These are phyloP conservation scores for Steatornis caripensis DNA, from an alignment of 2,113 vertebrate genomes.

Conservation along the genomic window DNA sequence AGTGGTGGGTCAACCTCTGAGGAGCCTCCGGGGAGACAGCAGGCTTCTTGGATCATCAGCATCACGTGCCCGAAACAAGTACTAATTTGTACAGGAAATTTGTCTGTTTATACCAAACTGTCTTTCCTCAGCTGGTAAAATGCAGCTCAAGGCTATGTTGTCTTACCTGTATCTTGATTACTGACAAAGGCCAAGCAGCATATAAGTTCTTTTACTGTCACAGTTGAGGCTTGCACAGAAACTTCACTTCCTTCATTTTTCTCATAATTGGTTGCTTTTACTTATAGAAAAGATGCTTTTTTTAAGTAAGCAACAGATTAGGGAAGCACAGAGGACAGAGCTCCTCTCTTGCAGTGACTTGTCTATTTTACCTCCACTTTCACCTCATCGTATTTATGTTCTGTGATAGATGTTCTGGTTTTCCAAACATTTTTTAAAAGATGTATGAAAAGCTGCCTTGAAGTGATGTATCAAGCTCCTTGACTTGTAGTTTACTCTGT, in stretches of 20 bases:
- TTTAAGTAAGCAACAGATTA: background rate
- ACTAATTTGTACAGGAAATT: background rate
- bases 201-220: background rate
- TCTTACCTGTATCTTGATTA: background rate
- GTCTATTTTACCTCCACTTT: background rate
- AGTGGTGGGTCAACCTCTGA: background rate
- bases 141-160: background rate
- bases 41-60: background rate
- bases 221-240: background rate
- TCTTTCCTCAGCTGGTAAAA: background rate
- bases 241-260: background rate
- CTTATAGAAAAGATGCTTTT: background rate
- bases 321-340: background rate
- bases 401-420: background rate
- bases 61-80: background rate
- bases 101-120: background rate
- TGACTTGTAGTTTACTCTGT: background rate
- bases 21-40: background rate
- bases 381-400: background rate
- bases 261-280: background rate
- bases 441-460: background rate
- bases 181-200: background rate
- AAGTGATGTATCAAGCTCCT: background rate
- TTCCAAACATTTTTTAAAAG: background rate
- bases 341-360: background rate